A percentile compares a stretch with the other conserved stretches of the same genome.
phyloP scores from a whole-genome alignment of 2,888 invertebrate genomes.

The Ischnura elegans region DNA sequence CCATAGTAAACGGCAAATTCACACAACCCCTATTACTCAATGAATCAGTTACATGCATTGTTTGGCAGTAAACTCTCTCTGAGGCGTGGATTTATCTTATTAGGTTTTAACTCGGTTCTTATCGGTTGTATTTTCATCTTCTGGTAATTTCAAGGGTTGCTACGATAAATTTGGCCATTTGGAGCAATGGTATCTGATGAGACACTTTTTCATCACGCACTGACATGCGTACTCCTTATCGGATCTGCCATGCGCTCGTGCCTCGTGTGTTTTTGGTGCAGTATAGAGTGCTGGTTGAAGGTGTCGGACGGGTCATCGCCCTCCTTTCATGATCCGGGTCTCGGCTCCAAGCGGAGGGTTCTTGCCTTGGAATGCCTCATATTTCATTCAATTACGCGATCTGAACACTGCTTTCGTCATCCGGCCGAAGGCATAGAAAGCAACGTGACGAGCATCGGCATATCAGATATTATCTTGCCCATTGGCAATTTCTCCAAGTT shows the following conservation, averaged over 20 bases:
- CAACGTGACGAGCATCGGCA: background rate
- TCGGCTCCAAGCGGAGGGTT: background rate
- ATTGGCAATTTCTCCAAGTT: too few relatives aligned
- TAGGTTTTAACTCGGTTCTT: too few relatives aligned
- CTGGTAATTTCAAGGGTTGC: too few relatives aligned
- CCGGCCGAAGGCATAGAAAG: background rate
- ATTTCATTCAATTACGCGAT: background rate
- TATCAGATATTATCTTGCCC: background rate
- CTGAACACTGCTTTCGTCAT: background rate
- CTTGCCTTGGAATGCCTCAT: slow-evolving; percentile 17
- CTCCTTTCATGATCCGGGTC: background rate
- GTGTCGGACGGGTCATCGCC: background rate
- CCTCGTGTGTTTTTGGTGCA: background rate
- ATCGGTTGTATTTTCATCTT: too few relatives aligned
- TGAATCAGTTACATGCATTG: too few relatives aligned
- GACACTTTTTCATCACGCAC: background rate
- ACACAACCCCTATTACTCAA: too few relatives aligned
- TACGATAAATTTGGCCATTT: too few relatives aligned
- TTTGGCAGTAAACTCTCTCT: too few relatives aligned
- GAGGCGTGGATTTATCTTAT: too few relatives aligned
- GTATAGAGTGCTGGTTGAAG: background rate
- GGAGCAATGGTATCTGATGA: too few relatives aligned
- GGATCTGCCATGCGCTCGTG: background rate
- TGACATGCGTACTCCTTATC: background rate
- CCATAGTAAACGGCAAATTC: too few relatives aligned